Percentiles rank a stretch among this genome's conserved stretches.
Conservation (phyloP, 2,113 vertebrate genomes). For the Tetraodon nigroviridis region DNA sequence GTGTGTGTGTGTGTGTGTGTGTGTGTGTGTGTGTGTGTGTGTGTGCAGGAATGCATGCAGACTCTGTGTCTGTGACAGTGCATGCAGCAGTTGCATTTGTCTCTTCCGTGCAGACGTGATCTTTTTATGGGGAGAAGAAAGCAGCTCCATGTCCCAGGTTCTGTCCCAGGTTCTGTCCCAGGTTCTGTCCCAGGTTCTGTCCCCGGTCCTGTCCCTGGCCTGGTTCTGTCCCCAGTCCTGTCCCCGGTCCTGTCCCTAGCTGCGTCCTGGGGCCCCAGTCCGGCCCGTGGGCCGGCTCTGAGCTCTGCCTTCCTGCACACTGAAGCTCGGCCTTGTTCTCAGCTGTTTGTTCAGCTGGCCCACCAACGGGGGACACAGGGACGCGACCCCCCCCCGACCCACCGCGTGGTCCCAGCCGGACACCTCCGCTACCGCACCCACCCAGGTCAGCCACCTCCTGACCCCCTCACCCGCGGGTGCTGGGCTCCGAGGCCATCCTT, state of each 20-base stretch:
- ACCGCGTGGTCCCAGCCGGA: constrained; percentile 46
- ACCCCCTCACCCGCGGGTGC: constrained; percentile 64
- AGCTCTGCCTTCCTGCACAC: constrained; percentile 45
- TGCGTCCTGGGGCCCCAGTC: constrained; percentile 10
- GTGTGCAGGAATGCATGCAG: constrained; percentile 13
- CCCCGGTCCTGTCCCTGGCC: too few relatives aligned
- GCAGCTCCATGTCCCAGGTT: constrained; percentile 32
- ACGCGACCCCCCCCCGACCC: constrained; percentile 26
- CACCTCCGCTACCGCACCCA: constrained; percentile 62
- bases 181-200: too few relatives aligned
- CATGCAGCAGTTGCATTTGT: constrained; percentile 21
- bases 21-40: constrained; percentile 7
- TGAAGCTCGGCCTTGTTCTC: constrained; percentile 69
- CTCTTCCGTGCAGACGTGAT: constrained; percentile 27
- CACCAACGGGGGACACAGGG: constrained; percentile 63
- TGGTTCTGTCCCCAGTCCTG: too few relatives aligned
- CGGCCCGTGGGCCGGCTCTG: constrained; percentile 34
- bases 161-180: constrained; percentile 4
- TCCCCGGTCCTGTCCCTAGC: constrained; percentile 8
- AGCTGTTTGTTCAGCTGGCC: constrained; percentile 78
- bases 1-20: background rate
- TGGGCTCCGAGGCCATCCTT: constrained; percentile 68
- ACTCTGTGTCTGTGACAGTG: constrained; percentile 11
- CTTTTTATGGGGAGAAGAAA: constrained; percentile 61
- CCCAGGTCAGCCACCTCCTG: constrained; percentile 65